A percentile compares a stretch with the other conserved stretches of the same genome.
phyloP scores from a whole-genome alignment of 53 echinoderm and acorn worm genomes.

The Temnopleurus reevesii region DNA sequence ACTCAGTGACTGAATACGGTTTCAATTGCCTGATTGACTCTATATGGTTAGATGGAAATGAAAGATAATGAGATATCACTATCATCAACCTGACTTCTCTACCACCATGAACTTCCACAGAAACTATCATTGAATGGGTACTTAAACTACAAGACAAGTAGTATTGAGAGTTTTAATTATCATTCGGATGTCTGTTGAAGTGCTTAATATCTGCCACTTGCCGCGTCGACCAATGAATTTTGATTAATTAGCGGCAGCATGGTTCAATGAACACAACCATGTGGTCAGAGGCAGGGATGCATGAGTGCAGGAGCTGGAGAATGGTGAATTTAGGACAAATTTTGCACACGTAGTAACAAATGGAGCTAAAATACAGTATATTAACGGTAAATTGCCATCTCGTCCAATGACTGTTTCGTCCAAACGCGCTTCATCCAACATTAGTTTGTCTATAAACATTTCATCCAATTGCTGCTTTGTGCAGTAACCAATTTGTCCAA shows the following conservation, averaged over 20 bases:
- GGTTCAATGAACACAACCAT: background rate
- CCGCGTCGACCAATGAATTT: background rate
- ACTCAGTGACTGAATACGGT: background rate
- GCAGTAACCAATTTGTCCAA: too few species aligned
- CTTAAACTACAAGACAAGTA: background rate
- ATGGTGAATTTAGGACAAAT: too few species aligned
- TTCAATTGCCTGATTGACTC: background rate
- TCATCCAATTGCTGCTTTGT: too few species aligned
- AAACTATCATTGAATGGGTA: background rate
- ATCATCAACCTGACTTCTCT: background rate
- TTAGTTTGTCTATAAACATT: too few species aligned
- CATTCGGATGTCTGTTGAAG: slow-evolving; percentile 5
- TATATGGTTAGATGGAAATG: background rate
- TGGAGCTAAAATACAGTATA: too few species aligned
- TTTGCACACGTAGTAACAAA: too few species aligned
- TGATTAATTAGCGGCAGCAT: background rate
- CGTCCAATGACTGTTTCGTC: too few species aligned
- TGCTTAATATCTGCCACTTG: background rate
- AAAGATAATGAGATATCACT: slow-evolving; percentile 13
- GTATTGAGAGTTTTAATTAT: background rate
- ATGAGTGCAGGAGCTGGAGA: too few species aligned
- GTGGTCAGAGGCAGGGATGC: background rate
- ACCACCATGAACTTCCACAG: background rate
- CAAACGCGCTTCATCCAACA: too few species aligned
- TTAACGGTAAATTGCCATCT: too few species aligned